These are phyloP conservation scores for Galeopsomyia nigrocyanea DNA, from an alignment of 2,888 invertebrate genomes.

Conservation along the genomic window DNA sequence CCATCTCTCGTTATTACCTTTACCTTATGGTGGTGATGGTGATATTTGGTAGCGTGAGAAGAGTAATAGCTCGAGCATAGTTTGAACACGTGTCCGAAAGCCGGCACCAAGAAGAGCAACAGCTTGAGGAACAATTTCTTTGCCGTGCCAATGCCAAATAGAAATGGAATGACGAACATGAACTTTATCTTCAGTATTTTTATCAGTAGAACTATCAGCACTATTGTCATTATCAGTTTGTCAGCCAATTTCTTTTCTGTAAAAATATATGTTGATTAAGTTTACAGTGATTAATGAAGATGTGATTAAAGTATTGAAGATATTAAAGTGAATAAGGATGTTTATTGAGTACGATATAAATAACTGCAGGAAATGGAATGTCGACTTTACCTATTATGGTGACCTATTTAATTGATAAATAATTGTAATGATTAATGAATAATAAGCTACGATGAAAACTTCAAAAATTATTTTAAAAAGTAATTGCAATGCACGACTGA, in stretches of 20 bases:
- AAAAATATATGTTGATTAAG: constrained; percentile 59
- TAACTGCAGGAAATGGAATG: too few species aligned
- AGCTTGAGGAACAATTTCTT: constrained; percentile 87
- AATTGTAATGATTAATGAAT: too few species aligned
- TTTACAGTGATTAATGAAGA: too few species aligned
- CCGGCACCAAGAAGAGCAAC: constrained; percentile 85
- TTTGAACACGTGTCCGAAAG: constrained; percentile 86
- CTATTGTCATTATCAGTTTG: constrained; percentile 80
- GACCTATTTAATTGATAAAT: too few species aligned
- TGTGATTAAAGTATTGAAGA: too few species aligned
- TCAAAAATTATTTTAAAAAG: too few species aligned
- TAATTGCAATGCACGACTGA: too few species aligned
- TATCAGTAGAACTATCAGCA: constrained; percentile 82
- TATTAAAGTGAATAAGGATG: too few species aligned
- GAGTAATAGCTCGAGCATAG: constrained; percentile 87
- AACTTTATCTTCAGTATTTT: constrained; percentile 86
- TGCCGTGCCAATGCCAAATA: constrained; percentile 85
- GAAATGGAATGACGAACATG: constrained; percentile 82
- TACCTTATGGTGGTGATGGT: constrained; percentile 82
- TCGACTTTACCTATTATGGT: too few species aligned
- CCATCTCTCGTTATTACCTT: constrained; percentile 5
- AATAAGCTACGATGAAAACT: too few species aligned
- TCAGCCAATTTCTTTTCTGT: constrained; percentile 84
- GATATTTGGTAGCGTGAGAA: constrained; percentile 80
- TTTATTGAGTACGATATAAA: too few species aligned